Evolutionary conservation across 2,888 invertebrate genomes (phyloP), one percentile per base, ranked within the genome.

Genomic region (Cryptops parisi): DNA sequence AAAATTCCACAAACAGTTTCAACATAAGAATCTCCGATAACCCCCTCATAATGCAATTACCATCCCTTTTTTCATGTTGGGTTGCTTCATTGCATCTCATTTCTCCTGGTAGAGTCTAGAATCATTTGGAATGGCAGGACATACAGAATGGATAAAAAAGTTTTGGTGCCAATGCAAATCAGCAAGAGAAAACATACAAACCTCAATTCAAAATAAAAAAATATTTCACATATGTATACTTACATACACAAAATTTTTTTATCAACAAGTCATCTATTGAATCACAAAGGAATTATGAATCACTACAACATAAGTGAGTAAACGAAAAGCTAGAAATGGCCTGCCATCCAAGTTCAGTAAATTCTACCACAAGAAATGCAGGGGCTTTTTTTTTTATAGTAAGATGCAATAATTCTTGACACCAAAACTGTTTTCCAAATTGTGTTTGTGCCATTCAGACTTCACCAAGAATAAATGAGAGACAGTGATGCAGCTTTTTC

Each of bases 31-130:
- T n/a, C n/a, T n/a, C n/a, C n/a, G n/a, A n/a, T n/a, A n/a, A n/a
- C n/a, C n/a, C n/a, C n/a, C n/a, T n/a, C n/a, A n/a, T n/a, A n/a
- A n/a, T n/a, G n/a, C n/a, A n/a, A n/a, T n/a, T n/a, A n/a, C n/a
- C n/a, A n/a, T n/a, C 15, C 15, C 15, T 33, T 33, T 33, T 33
- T 33, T 33, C 9, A 33, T 9, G 33, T 33, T 15, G 6, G 6
- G 33, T 15, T 33, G 25, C 17, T 24, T 4, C 19, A 25, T 15
- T 17, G 57, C 58, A 59, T 60, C 59, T 56, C 59, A 59, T 61
- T 61, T 60, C 59, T 59, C 59, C 59, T 58, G 61, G 61, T 60
- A 60, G 58, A 57, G 54, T 54, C 47, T 45, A 26, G 19, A 27
- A 17, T 33, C 19, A 17, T 40, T 38, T 56, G 54, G 52, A 46